A percentile compares a stretch with the other conserved stretches of the same genome.
Conservation (phyloP, 2,797 vertebrate genomes). For the Hemibagrus guttatus region DNA sequence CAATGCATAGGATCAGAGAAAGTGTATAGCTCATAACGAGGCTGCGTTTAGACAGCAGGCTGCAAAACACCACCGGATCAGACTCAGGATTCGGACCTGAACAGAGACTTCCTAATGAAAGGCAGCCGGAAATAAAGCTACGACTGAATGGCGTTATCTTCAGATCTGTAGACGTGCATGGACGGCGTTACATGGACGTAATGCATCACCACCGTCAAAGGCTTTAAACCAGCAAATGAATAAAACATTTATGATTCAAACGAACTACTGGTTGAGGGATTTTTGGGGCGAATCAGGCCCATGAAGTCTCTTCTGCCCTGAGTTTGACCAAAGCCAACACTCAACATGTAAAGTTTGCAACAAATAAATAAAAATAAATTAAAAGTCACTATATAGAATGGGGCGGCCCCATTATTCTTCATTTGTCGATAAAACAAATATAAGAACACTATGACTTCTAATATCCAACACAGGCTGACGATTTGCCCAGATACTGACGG, state of each 20-base stretch:
- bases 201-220: not conserved
- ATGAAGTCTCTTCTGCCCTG: slow-evolving; percentile 56
- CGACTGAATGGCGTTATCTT: not conserved
- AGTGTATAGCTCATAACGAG: slow-evolving; percentile 68
- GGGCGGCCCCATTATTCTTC: slow-evolving; percentile 63
- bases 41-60: slow-evolving; percentile 31
- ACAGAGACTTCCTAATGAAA: not conserved
- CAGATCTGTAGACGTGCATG: not conserved
- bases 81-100: slow-evolving; percentile 22
- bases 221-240: not conserved
- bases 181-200: not conserved
- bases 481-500: slow-evolving; percentile 53
- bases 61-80: not conserved
- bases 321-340: slow-evolving; percentile 60
- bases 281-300: slow-evolving; percentile 37
- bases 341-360: slow-evolving; percentile 54
- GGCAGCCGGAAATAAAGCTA: slow-evolving; percentile 16
- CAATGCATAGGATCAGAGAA: slow-evolving; percentile 66
- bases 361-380: slow-evolving; percentile 69
- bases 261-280: not conserved
- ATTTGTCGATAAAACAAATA: slow-evolving; percentile 64
- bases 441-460: slow-evolving; percentile 60
- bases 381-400: slow-evolving; percentile 64
- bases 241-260: not conserved
- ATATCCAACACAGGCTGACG: slow-evolving; percentile 56